Base-by-base conservation (phyloP, 2,797 vertebrate genomes). In the Anableps anableps region DNA sequence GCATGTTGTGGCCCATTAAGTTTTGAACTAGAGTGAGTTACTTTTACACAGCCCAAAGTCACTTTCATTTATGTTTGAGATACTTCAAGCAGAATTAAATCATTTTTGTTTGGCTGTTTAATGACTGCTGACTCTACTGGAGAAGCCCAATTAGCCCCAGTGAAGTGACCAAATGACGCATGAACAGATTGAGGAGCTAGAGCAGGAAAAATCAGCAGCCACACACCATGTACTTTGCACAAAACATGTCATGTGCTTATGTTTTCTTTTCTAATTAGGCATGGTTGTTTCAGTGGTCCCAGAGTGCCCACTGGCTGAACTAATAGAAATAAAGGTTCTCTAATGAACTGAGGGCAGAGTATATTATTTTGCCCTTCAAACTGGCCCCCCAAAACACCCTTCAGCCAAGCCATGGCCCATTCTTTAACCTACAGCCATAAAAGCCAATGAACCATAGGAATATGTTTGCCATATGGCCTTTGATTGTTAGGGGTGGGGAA, bases 391-490 rank as follows among this genome's bases (percentile, higher is more conserved):
- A 55, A 85, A 86, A 89, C 89, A 89, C 86, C 89, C 90, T 74
- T 73, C 77, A 21, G 77, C 85, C 85, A 53, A 80, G 76, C 75
- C 45, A 9, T 17, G 43, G 85, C 83, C 90, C 82, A 80, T 93
- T 95, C 91, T 95, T 95, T 93, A 93, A 94, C 93, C 93, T 93
- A 91, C 81, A 86, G 93, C 88, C 91, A 90, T 96, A 95, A 96
- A 96, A 95, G 80, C 89, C 94, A 96, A 89, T 87, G 95, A 95
- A 92, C 92, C 93, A 9, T 80, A 90, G 89, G 91, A 96, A 95
- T 95, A 96, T 96, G 95, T 96, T 95, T 94, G 90, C 96, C 95
- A 96, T 95, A 95, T 96, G 96, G 93, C 91, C 93, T 95, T 93
- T 94, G 92, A 95, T 95, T 94, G 93, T 94, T 88, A 82, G 79